Base-by-base conservation (phyloP, 2,797 vertebrate genomes). In the Heliangelus exortis region DNA sequence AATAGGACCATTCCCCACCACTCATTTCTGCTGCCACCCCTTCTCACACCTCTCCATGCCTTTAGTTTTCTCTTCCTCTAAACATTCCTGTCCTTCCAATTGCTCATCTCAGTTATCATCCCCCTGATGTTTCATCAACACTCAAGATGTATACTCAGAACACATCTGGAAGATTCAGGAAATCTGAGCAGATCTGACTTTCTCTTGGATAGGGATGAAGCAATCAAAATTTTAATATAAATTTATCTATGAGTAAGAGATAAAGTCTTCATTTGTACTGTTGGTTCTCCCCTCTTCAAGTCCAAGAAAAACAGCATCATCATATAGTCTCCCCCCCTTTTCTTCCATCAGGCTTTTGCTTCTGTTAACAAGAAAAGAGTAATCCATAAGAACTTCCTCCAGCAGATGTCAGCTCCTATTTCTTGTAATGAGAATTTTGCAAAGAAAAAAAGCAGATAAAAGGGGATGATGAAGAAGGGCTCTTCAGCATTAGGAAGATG, bases 381-480 rank as follows among this genome's bases (percentile, higher is more conserved):
- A 69, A 95, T 93, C 66, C 53, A 28, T 71, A 87, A 87, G 84
- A 90, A 89, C 58, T 80, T 67, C 84, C 63, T 84, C 50, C 80
- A 89, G 75, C 84, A 94, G 87, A 83, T 85, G 84, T 93, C 93
- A 94, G 89, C 71, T 93, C 89, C 84, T 87, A 61, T 78, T 94
- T 92, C 75, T 95, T 66, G 54, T 91, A 90, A 95, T 33, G 78
- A 92, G 76, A 85, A 81, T 67, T 95, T 58, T 19, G 8, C 72
- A 89, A 54, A 36, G 55, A 89, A 95, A 94, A 87, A 68, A 96
- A 89, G 78, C 39, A 89, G 65, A 93, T 84, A 93, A 92, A 92
- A 74, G 50, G 58, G 54, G 36, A 92, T 91, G 81, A 94, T 85
- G 81, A 95, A 93, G 72, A 50, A 87, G 72, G 7, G 50, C 84